Base-by-base conservation (phyloP, 2,888 invertebrate species). In the Lomographa bimaculata region DNA sequence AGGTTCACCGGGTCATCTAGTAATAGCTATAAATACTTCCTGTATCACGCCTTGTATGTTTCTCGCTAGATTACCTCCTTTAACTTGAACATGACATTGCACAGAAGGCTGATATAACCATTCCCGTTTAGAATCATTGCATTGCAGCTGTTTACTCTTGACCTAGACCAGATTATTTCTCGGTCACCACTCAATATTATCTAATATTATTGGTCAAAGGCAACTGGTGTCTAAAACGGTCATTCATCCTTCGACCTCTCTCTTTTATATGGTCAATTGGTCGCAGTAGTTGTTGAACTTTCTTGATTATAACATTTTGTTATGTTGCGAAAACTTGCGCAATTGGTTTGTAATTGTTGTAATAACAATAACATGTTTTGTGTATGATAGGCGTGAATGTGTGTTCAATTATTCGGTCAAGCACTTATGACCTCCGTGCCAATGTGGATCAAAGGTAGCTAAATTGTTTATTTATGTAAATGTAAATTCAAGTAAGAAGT, bases 281-380 rank as follows among this genome's bases (percentile, higher is more conserved):
- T 8, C 7, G 14, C 14, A 7, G 6, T 16, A 3, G 41, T 41
- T 43, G 38, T 47, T 32, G 46, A 53, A 53, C 53, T 50, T 39
- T 46, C 12, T 32, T 18, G 18, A 32, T 35, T 28, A 7, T 24
- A 24, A 24, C 37, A 21, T 21, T 19, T 10, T 50, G 43, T 43
- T 41, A 43, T 45, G 27, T 51, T 46, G 21, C 48, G 26, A 48
- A 47, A 52, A 47, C 44, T 57, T 49, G 47, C 35, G 51, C 43
- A 56, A 50, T 42, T 39, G 16, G 28, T 32, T 24, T 41, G 40
- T 26, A 39, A 34, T 27, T 16, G 4, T 14, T 28, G 21, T 11
- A 45, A 47, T 46, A 45, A 35, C 24, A 35, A 39, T 9, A 18
- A 24, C 25, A 32, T 9, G n/a, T n/a, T n/a, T n/a, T n/a, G n/a